These are phyloP conservation scores for Punctoribates punctum DNA, from an alignment of 2,888 invertebrate genomes.

Conservation along the genomic window DNA sequence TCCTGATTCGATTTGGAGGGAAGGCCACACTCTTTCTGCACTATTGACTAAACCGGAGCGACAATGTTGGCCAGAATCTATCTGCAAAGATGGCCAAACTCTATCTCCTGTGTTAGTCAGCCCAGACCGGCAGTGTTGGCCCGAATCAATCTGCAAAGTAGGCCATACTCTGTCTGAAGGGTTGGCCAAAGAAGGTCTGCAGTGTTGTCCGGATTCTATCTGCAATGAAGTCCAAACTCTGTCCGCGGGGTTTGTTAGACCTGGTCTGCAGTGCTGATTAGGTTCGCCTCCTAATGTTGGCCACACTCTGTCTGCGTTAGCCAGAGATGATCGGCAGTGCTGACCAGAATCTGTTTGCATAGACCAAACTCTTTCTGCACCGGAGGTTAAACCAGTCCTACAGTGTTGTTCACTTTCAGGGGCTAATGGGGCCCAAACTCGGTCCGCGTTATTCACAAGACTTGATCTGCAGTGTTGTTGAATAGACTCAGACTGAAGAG, in stretches of 20 bases:
- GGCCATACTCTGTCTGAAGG: neutral
- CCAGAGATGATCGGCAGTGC: neutral
- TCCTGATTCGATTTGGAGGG: neutral
- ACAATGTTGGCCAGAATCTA: neutral
- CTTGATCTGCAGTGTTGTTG: neutral
- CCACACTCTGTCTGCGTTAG: neutral
- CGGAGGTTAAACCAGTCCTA: neutral
- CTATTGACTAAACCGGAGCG: no score
- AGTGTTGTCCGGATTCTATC: neutral
- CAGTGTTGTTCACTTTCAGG: neutral
- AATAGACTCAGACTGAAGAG: neutral
- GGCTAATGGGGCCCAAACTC: neutral
- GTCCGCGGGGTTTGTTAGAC: neutral
- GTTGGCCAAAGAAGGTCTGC: neutral
- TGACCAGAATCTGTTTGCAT: neutral
- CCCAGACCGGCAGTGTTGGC: neutral
- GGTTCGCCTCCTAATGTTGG: neutral
- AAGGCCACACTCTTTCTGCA: neutral
- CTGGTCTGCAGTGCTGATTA: neutral
- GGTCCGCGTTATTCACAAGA: neutral
- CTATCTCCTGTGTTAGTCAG: neutral
- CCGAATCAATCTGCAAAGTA: neutral
- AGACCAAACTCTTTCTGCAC: neutral
- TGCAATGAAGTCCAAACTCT: neutral
- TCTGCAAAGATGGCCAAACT: constrained; percentile 11